Evolutionary conservation across 2,888 invertebrate species (phyloP).

Genomic region (Calameuta filiformis): DNA sequence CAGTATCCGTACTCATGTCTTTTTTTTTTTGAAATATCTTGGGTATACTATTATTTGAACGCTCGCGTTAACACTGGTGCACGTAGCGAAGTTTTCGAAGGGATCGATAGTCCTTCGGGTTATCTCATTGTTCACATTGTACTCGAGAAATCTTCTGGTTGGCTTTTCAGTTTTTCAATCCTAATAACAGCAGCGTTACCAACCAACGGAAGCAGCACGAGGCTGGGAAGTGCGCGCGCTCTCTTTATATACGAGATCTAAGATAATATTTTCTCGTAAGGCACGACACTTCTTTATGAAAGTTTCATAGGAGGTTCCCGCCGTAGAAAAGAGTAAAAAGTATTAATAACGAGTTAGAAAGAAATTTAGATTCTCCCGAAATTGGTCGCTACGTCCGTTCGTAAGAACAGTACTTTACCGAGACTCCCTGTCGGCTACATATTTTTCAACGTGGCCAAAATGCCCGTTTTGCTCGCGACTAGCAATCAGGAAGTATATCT

Average conservation of each 20-base stretch:
- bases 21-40: background rate
- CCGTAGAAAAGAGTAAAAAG: background rate
- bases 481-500: background rate
- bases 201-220: background rate
- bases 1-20: background rate
- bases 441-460: background rate
- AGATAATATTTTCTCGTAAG: conserved; percentile 53
- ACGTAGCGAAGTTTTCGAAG: background rate
- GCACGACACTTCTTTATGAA: conserved; percentile 55
- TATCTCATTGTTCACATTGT: background rate
- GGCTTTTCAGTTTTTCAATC: background rate
- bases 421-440: background rate
- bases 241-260: conserved; percentile 6
- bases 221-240: background rate
- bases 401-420: background rate
- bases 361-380: background rate
- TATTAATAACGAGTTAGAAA: background rate
- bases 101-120: background rate
- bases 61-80: background rate
- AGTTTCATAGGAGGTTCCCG: conserved; percentile 36
- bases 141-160: background rate
- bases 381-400: background rate
- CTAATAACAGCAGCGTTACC: background rate
- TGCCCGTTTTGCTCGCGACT: background rate
- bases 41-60: background rate